Percentiles rank a stretch among this genome's conserved stretches.
Evolutionary conservation across 2,888 invertebrate species (phyloP).

Genomic region (Esperia sulphurella): DNA sequence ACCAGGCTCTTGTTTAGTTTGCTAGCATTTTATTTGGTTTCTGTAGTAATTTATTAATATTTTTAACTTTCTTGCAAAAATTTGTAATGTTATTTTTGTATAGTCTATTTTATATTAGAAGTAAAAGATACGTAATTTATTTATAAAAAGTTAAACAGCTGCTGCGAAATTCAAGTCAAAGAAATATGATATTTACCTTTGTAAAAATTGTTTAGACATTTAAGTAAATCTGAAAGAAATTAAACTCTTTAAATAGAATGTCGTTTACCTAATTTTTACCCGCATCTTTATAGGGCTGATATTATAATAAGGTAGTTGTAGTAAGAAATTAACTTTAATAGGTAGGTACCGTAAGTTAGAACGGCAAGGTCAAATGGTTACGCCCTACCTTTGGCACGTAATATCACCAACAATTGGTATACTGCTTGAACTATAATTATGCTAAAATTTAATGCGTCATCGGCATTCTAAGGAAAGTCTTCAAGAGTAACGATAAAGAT

Average conservation of each 20-base stretch:
- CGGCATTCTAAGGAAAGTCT: too few relatives aligned
- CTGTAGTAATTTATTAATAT: too few relatives aligned
- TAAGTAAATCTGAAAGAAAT: neutral
- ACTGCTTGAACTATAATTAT: too few relatives aligned
- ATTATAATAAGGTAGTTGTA: too few relatives aligned
- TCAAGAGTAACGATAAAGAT: too few relatives aligned
- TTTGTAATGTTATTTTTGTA: constrained; percentile 63
- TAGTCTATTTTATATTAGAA: constrained; percentile 49
- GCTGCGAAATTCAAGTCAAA: constrained; percentile 21
- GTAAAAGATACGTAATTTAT: constrained; percentile 30
- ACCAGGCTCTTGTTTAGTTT: constrained; percentile 39
- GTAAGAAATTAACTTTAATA: too few relatives aligned
- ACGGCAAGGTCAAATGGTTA: constrained; percentile 22
- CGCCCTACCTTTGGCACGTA: constrained; percentile 20
- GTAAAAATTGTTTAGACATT: constrained; percentile 7
- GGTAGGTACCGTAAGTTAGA: neutral
- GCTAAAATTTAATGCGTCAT: too few relatives aligned
- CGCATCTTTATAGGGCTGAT: too few relatives aligned
- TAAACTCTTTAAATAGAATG: too few relatives aligned
- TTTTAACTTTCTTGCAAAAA: constrained; percentile 28
- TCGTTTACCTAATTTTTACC: too few relatives aligned
- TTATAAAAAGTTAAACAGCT: constrained; percentile 36
- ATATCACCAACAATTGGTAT: neutral
- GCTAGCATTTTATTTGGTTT: constrained; percentile 39
- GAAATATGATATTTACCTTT: constrained; percentile 23